Evolutionary conservation across 2,888 invertebrate species (phyloP).

Genomic region (Zygogramma bicolorata): DNA sequence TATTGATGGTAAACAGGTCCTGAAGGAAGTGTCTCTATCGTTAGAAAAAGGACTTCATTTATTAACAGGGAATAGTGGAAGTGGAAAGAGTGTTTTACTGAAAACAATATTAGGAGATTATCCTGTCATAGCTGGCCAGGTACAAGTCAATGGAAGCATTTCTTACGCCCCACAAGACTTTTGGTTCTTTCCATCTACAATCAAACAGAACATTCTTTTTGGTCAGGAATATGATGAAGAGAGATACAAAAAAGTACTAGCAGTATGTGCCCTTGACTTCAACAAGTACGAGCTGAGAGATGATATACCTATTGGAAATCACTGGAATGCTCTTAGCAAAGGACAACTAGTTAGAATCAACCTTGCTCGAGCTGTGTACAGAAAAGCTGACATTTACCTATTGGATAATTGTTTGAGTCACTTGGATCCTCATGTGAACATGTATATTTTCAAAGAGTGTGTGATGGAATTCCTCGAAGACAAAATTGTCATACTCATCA

Average conservation of each 20-base stretch:
- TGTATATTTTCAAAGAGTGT: constrained; percentile 54
- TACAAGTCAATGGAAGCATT: constrained; percentile 49
- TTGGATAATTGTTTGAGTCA: constrained; percentile 57
- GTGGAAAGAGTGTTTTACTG: constrained; percentile 56
- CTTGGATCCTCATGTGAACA: constrained; percentile 53
- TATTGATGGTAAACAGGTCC: constrained; percentile 55
- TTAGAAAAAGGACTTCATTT: constrained; percentile 67
- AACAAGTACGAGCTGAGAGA: constrained; percentile 60
- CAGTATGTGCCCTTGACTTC: constrained; percentile 68
- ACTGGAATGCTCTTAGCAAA: constrained; percentile 74
- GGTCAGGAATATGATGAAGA: constrained; percentile 58
- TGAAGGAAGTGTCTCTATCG: constrained; percentile 65
- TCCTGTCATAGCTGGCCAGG: constrained; percentile 42
- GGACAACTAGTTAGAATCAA: constrained; percentile 67
- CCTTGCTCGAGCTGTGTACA: constrained; percentile 58
- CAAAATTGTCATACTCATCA: constrained; percentile 56
- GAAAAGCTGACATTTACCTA: constrained; percentile 57
- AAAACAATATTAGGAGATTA: constrained; percentile 56
- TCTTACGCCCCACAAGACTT: constrained; percentile 59
- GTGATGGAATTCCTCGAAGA: constrained; percentile 55
- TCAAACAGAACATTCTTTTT: constrained; percentile 62
- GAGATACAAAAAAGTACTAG: constrained; percentile 61
- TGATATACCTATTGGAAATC: constrained; percentile 73
- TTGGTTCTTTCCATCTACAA: constrained; percentile 58
- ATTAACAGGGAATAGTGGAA: constrained; percentile 72